A percentile compares a stretch with the other conserved stretches of the same genome.
Conservation (phyloP, 2,888 invertebrate species). For the Rhimphoctona megacephalus region DNA sequence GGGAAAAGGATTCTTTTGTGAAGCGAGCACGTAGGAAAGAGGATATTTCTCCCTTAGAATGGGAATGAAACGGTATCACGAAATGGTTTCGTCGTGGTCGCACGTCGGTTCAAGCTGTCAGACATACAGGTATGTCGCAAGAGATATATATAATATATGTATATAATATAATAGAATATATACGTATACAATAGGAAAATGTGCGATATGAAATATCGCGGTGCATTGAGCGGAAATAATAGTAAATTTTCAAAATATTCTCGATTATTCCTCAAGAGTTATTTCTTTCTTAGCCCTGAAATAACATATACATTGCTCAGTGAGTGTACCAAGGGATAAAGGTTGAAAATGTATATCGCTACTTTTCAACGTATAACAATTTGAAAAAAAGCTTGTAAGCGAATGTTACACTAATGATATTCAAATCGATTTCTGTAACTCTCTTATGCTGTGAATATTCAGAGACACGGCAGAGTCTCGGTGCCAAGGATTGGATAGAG, state of each 20-base stretch:
- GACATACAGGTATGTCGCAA: background rate
- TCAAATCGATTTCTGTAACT: background rate
- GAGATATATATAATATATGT: background rate
- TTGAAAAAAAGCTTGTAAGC: background rate
- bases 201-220: constrained; percentile 25
- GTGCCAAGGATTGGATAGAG: too few relatives aligned
- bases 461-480: too few relatives aligned
- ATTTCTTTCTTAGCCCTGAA: background rate
- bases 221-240: constrained; percentile 25
- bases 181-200: background rate
- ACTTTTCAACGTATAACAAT: background rate
- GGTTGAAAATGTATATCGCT: background rate
- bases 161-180: background rate
- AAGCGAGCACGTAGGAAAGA: constrained; percentile 3
- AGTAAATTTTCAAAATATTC: constrained; percentile 7
- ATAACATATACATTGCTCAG: background rate
- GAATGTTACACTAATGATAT: constrained; percentile 6
- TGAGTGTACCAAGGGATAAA: constrained; percentile 1
- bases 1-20: constrained; percentile 19
- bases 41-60: background rate
- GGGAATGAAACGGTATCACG: background rate
- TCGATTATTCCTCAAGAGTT: background rate
- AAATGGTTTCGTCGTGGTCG: constrained; percentile 13
- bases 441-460: too few relatives aligned
- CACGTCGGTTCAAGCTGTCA: constrained; percentile 3